Evolutionary conservation across 2,888 invertebrate genomes (phyloP).

Genomic region (Dasysyrphus tricinctus): DNA sequence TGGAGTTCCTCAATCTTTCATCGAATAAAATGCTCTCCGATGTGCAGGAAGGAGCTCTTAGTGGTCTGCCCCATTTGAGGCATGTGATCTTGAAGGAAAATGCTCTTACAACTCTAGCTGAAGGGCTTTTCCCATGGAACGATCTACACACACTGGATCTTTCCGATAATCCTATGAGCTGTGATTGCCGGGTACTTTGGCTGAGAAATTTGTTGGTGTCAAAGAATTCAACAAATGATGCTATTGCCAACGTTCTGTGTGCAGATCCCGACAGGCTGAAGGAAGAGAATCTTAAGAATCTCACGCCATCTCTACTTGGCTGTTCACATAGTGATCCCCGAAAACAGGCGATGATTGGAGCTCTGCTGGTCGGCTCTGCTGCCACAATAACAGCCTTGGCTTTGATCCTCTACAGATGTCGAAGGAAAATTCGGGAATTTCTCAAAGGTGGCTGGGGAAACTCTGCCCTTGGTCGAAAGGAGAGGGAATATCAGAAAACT

Average conservation of each 20-base stretch:
- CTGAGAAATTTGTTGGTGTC: slow-evolving; percentile 87
- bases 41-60: slow-evolving; percentile 90
- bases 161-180: slow-evolving; percentile 92
- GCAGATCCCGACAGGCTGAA: slow-evolving; percentile 89
- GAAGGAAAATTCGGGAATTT: slow-evolving; percentile 91
- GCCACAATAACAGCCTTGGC: slow-evolving; percentile 89
- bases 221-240: slow-evolving; percentile 82
- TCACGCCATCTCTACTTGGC: slow-evolving; percentile 91
- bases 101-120: slow-evolving; percentile 89
- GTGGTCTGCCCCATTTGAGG: slow-evolving; percentile 91
- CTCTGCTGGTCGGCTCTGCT: slow-evolving; percentile 89
- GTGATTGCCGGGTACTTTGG: slow-evolving; percentile 93
- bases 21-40: slow-evolving; percentile 90
- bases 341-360: slow-evolving; percentile 91
- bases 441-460: slow-evolving; percentile 87
- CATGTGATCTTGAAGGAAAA: slow-evolving; percentile 91
- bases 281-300: slow-evolving; percentile 87
- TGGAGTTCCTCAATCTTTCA: slow-evolving; percentile 90
- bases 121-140: slow-evolving; percentile 91
- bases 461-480: slow-evolving; percentile 86
- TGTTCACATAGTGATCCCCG: slow-evolving; percentile 91
- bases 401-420: slow-evolving; percentile 90
- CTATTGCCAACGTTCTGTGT: slow-evolving; percentile 86
- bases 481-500: slow-evolving; percentile 95
- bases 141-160: slow-evolving; percentile 90